These are phyloP conservation scores for Micronycteris hirsuta DNA, from an alignment of 2,113 vertebrate genomes.

Conservation along the genomic window DNA sequence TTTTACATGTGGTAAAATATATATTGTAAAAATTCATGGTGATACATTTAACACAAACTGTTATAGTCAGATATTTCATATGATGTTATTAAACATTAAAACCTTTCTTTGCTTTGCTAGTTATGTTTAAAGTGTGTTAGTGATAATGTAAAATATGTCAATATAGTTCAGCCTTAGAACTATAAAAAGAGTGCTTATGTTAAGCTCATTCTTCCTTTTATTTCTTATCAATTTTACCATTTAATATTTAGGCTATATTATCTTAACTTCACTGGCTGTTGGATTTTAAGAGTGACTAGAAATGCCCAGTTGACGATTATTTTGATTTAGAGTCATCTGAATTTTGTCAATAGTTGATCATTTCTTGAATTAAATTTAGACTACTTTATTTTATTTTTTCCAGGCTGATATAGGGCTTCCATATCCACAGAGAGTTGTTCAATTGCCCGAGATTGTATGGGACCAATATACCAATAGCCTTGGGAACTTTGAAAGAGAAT, in stretches of 20 bases:
- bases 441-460: constrained; percentile 95
- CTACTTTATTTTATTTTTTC: neutral
- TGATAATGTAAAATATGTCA: neutral
- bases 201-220: neutral
- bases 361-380: constrained; percentile 43
- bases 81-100: neutral
- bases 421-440: constrained; percentile 95
- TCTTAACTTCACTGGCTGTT: neutral
- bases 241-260: neutral
- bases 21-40: neutral
- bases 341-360: neutral
- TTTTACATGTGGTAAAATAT: neutral
- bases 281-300: neutral
- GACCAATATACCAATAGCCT: constrained; percentile 98
- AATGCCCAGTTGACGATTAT: neutral
- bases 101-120: neutral
- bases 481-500: constrained; percentile 95
- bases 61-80: neutral
- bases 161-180: neutral
- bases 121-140: neutral
- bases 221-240: neutral
- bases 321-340: constrained; percentile 4
- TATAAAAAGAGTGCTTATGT: neutral
- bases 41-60: neutral
- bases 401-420: constrained; percentile 94